A percentile compares a stretch with the other conserved stretches of the same genome.
These are phyloP conservation scores for Erebia epiphron DNA, from an alignment of 2,888 invertebrate species.

Conservation along the genomic window DNA sequence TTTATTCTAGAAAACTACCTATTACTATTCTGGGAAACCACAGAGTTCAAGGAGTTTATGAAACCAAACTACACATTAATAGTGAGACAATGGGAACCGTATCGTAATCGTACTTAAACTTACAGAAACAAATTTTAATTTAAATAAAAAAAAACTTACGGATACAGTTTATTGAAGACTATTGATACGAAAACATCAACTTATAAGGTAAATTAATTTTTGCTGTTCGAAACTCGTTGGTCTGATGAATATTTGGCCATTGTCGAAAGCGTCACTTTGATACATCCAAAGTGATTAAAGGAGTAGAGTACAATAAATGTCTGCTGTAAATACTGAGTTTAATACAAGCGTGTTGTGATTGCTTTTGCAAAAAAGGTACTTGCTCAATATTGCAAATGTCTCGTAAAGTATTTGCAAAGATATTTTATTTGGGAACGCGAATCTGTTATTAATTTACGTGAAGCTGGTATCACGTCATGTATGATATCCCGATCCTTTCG, in stretches of 20 bases:
- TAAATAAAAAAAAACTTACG: no score
- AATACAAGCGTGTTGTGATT: constrained; percentile 20
- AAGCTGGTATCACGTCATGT: background rate
- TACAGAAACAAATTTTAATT: background rate
- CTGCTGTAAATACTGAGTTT: constrained; percentile 34
- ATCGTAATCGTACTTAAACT: background rate
- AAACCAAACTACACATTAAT: no score
- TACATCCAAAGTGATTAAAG: constrained; percentile 35
- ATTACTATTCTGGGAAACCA: no score
- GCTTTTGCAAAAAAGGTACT: background rate
- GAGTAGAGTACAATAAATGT: constrained; percentile 38
- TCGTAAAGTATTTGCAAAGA: constrained; percentile 4
- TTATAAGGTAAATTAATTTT: background rate
- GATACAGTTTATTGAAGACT: no score
- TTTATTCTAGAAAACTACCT: no score
- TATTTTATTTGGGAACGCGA: constrained; percentile 6
- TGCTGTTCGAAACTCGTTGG: background rate
- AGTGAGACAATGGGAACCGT: no score
- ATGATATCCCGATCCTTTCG: background rate
- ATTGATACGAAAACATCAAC: background rate
- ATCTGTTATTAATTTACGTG: background rate
- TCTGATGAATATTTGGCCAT: background rate
- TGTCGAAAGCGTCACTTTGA: constrained; percentile 24
- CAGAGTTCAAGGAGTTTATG: no score
- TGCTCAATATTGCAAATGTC: constrained; percentile 9